Base-by-base conservation (phyloP, 2,888 invertebrate genomes). In the Agrochola litura region DNA sequence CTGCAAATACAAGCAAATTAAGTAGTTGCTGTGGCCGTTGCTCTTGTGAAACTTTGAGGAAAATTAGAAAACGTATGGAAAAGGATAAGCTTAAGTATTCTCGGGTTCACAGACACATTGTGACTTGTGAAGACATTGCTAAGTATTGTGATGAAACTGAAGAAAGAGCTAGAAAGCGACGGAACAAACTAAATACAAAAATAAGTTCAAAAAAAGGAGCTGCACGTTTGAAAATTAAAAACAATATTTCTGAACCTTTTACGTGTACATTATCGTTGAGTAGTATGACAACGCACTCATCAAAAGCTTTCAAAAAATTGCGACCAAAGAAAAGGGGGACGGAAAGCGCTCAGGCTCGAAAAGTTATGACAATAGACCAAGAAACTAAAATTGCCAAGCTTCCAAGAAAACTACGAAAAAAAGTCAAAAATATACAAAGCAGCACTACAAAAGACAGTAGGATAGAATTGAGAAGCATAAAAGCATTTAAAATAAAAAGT, bases 21-120 rank as follows among this genome's bases (percentile, higher is more conserved):
- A 89, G 81, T 73, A 92, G 88, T 75, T 92, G 92, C 76, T 92
- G 93, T 73, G 90, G 86, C 72, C 93, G 93, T 82, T 91, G 91
- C 61, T 76, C 77, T 22, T 91, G 89, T 70, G 82, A 81, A 58
- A 89, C 91, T 16, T 78, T 90, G 73, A 83, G 65, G 67, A 76
- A 88, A 73, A 76, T 84, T n/a, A 84, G 84, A 78, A 83, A 82
- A 70, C 79, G 77, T 52, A 77, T 81, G 64, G 76, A 83, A 43
- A 85, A 82, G 68, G 46, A 80, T 6, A 46, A 63, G 22, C 37
- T 14, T 19, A 81, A 74, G 22, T 80, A 87, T 69, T 84, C 79
- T 70, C 81, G 75, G 10, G 81, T 87, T 65, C 85, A 85, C 25
- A 83, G 77, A 65, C 68, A 73, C 5, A 61, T 77, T 61, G 68